Base-by-base conservation (phyloP, 2,888 invertebrate species). In the Seira ritae region DNA sequence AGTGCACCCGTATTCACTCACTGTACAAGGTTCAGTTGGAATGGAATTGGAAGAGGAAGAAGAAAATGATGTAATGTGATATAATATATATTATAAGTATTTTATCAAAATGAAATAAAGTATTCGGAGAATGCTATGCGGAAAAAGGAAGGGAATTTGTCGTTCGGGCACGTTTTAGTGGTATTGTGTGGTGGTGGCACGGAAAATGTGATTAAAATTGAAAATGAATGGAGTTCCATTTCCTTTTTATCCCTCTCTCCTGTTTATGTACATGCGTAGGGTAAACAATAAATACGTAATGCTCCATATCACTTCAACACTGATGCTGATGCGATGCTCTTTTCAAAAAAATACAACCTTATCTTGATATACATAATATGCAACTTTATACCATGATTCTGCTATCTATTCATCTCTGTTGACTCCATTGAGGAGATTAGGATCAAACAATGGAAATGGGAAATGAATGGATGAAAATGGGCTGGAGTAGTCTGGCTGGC, bases 161-260 rank as follows among this genome's bases (percentile, higher is more conserved):
- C 74, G 74, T 80, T 80, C 74, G 80, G 73, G 80, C 80, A 80
- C 80, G 80, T 79, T 72, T 78, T 68, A n/a, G 80, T 80, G 74
- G n/a, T n/a, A n/a, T n/a, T n/a, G 80, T 85, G 87, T 86, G 84
- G 85, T 85, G 85, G 85, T 85, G 85, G 87, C 81, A 69, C 74
- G 72, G 84, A 82, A 66, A 80, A 85, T 84, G 82, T 83, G 87
- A 85, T 87, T 87, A 87, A 84, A n/a, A 84, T 82, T 82, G 79
- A 77, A 73, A 85, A 71, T 55, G 81, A 85, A 73, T 77, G 67
- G 80, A 80, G 80, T 72, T 46, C 60, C 67, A 72, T 79, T 79
- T 72, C 72, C 79, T 72, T 24, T 23, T 65, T 78, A 68, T 78
- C 71, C 71, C 42, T 78, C 46, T 23, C 20, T 20, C 65, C 65